Evolutionary conservation across 2,113 vertebrate species (phyloP).

Genomic region (Alces alces): DNA sequence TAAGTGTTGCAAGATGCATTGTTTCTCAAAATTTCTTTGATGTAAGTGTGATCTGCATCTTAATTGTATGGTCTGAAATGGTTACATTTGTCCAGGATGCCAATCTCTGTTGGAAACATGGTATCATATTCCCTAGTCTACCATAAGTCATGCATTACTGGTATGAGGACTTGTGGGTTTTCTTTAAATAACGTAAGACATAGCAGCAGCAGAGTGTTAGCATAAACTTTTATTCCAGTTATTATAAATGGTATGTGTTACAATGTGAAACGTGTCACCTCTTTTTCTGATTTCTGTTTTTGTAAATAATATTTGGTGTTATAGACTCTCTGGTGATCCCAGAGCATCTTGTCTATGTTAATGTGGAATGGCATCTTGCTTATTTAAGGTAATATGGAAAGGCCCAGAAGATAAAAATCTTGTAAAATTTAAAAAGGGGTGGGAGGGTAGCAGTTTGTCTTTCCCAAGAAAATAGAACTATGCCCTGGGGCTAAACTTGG

Average conservation of each 20-base stretch:
- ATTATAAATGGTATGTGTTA: not conserved
- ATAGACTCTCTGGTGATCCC: not conserved
- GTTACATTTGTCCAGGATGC: not conserved
- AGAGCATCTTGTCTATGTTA: not conserved
- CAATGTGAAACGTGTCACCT: not conserved
- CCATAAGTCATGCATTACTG: not conserved
- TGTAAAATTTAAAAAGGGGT: not conserved
- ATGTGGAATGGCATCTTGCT: not conserved
- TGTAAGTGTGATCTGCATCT: not conserved
- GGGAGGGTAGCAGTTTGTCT: not conserved
- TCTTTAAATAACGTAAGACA: not conserved
- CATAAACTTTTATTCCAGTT: not conserved
- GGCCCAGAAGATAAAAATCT: not conserved
- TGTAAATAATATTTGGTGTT: not conserved
- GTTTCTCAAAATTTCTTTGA: not conserved
- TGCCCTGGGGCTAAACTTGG: not conserved
- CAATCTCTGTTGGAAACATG: not conserved
- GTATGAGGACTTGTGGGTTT: not conserved
- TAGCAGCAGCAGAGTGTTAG: not conserved
- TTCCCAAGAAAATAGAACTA: not conserved
- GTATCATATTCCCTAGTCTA: not conserved
- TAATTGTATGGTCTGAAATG: not conserved
- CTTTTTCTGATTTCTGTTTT: not conserved
- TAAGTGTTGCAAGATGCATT: conserved; percentile 11
- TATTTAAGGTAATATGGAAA: not conserved